Percentiles rank a stretch among this genome's conserved stretches.
Evolutionary conservation across 1,140 invertebrate species (phyloP).

Genomic region (Euura lappo): DNA sequence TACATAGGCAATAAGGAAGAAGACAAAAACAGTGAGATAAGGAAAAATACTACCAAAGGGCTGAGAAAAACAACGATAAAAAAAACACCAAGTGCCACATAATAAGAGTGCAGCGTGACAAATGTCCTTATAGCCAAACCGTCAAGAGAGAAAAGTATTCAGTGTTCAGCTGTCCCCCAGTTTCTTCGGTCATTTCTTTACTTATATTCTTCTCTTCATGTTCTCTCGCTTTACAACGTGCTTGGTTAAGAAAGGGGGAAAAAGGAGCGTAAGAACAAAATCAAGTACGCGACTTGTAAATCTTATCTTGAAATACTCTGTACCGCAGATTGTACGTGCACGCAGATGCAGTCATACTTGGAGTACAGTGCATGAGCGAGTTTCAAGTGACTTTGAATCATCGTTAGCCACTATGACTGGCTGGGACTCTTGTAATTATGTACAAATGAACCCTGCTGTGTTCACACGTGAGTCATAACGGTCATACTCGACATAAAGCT

Average conservation of each 20-base stretch:
- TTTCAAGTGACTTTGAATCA: slow-evolving; percentile 5
- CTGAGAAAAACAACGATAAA: too few relatives aligned
- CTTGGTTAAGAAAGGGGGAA: background rate
- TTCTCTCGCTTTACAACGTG: too few relatives aligned
- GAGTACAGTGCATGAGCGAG: background rate
- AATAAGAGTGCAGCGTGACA: background rate
- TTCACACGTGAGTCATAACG: slow-evolving; percentile 6
- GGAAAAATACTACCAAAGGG: too few relatives aligned
- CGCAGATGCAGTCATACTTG: too few relatives aligned
- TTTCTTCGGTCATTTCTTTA: background rate
- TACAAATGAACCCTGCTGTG: background rate
- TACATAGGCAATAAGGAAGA: too few relatives aligned
- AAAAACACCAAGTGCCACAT: background rate
- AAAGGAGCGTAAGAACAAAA: background rate
- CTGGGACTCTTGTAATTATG: too few relatives aligned
- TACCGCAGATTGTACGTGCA: too few relatives aligned
- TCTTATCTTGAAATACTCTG: too few relatives aligned
- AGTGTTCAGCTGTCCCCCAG: background rate
- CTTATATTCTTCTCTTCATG: too few relatives aligned
- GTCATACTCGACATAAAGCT: too few relatives aligned
- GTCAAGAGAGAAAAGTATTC: background rate
- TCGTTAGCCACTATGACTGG: background rate
- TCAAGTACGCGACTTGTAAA: background rate
- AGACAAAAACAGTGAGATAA: too few relatives aligned
- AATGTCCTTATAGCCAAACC: background rate